Conservation (phyloP, 1,140 invertebrate species). For the Thaumetopoea pityocampa region DNA sequence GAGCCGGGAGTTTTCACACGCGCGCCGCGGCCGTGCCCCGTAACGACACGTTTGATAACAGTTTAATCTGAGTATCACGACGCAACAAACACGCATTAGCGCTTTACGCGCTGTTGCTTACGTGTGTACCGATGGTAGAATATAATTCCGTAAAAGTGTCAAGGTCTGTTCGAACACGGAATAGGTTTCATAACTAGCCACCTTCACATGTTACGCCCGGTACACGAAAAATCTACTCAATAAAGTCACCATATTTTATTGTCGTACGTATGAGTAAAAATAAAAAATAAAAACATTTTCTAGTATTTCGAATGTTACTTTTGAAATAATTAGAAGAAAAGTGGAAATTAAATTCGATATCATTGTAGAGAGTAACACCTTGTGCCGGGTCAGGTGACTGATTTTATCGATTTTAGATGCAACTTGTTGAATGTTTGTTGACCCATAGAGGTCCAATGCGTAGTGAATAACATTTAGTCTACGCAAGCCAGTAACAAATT, state of each 20-base stretch:
- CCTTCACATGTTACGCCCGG: constrained; percentile 3
- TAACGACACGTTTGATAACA: constrained; percentile 62
- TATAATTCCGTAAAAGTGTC: constrained; percentile 36
- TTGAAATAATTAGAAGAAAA: background rate
- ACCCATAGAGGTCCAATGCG: background rate
- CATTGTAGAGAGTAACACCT: too few relatives aligned
- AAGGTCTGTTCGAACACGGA: constrained; percentile 35
- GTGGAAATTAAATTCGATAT: too few relatives aligned
- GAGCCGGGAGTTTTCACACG: constrained; percentile 36
- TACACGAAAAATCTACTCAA: constrained; percentile 4
- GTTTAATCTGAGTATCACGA: constrained; percentile 64
- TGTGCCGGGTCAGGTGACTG: constrained; percentile 7
- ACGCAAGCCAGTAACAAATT: background rate
- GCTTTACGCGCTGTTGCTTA: constrained; percentile 31
- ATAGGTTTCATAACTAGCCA: constrained; percentile 14
- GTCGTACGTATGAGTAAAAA: too few relatives aligned
- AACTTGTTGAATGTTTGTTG: constrained; percentile 44
- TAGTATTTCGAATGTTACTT: background rate
- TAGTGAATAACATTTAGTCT: constrained; percentile 11
- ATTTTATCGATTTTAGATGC: constrained; percentile 33
- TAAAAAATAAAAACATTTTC: too few relatives aligned
- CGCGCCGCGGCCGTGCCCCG: constrained; percentile 35
- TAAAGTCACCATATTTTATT: too few relatives aligned
- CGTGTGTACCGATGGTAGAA: constrained; percentile 29
- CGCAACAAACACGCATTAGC: constrained; percentile 66